Conservation (phyloP, 2,113 vertebrate species). For the Atractosteus spatula region DNA sequence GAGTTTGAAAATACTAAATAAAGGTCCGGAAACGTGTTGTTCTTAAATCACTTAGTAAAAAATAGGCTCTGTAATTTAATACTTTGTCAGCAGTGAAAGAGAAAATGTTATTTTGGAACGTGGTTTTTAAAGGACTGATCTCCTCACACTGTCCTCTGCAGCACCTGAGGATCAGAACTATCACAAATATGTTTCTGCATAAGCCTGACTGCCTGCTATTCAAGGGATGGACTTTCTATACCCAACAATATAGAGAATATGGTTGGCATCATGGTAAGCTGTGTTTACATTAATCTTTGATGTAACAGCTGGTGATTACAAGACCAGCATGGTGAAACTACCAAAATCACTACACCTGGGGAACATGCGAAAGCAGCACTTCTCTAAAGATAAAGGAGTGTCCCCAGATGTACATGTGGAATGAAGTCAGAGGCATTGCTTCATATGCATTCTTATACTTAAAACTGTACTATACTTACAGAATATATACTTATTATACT, state of each 20-base stretch:
- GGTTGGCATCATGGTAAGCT: not conserved
- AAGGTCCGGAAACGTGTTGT: not conserved
- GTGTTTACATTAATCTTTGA: too few relatives aligned
- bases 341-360: too few relatives aligned
- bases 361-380: too few relatives aligned
- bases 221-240: slow-evolving; percentile 3
- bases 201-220: slow-evolving; percentile 55
- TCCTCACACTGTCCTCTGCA: slow-evolving; percentile 29
- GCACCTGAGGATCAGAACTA: slow-evolving; percentile 52
- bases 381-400: too few relatives aligned
- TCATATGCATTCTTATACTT: too few relatives aligned
- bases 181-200: slow-evolving; percentile 46
- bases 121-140: slow-evolving; percentile 33
- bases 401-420: too few relatives aligned
- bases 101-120: slow-evolving; percentile 30
- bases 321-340: too few relatives aligned
- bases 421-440: too few relatives aligned
- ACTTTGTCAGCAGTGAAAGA: not conserved
- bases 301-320: too few relatives aligned
- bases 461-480: too few relatives aligned
- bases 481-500: too few relatives aligned
- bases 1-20: not conserved
- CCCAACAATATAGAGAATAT: not conserved
- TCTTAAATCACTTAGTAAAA: slow-evolving; percentile 50
- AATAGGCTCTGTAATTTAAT: slow-evolving; percentile 50